A percentile compares a stretch with the other conserved stretches of the same genome.
phyloP scores from a whole-genome alignment of 2,888 invertebrate species.

The Serripes groenlandicus region DNA sequence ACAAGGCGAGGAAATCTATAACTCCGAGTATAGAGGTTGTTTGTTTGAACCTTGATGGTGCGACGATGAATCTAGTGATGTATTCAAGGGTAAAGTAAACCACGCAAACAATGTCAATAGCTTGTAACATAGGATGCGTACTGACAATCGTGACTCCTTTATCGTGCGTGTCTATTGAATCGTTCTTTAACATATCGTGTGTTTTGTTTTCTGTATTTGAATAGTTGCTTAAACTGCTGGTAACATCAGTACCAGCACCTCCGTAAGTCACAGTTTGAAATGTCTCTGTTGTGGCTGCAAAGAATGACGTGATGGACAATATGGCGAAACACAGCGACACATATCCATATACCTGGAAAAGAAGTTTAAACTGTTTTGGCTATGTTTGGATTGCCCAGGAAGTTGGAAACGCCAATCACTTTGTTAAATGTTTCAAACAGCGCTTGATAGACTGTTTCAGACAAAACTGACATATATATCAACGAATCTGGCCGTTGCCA shows the following conservation, averaged over 20 bases:
- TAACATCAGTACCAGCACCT: not conserved
- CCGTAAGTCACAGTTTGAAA: slow-evolving; percentile 40
- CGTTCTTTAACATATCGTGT: not conserved
- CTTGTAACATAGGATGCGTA: slow-evolving; percentile 26
- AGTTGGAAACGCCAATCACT: no score
- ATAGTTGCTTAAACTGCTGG: not conserved
- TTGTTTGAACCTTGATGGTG: slow-evolving; percentile 56
- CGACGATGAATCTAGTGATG: slow-evolving; percentile 53
- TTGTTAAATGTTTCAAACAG: no score
- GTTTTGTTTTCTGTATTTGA: not conserved
- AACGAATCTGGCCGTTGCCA: no score
- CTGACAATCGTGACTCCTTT: not conserved
- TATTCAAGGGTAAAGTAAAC: slow-evolving; percentile 67
- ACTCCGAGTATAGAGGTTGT: slow-evolving; percentile 62
- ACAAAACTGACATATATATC: no score
- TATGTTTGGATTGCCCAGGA: no score
- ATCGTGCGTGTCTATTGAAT: not conserved
- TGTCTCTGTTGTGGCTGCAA: slow-evolving; percentile 66
- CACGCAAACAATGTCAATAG: slow-evolving; percentile 66
- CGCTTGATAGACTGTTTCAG: no score
- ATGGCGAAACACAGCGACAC: slow-evolving; percentile 6
- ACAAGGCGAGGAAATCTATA: slow-evolving; percentile 70
- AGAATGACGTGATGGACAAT: slow-evolving; percentile 53
- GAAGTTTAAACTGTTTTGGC: no score
- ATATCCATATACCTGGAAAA: slow-evolving; percentile 12